Evolutionary conservation across 1,140 invertebrate species (phyloP), one percentile per base, ranked within the genome.

Genomic region (Bradynema listronoti): DNA sequence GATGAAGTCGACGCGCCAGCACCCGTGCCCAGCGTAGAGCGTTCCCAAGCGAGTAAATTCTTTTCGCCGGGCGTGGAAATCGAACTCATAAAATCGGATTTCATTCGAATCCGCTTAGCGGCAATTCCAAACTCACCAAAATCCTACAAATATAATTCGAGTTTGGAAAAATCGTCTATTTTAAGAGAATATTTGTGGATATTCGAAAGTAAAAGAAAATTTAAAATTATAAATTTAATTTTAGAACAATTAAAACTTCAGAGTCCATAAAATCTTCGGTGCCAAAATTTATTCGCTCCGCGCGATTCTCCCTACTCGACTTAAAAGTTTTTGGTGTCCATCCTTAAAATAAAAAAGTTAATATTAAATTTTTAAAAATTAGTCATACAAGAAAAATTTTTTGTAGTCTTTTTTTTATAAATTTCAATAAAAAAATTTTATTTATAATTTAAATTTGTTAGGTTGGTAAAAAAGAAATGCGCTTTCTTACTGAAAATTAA

Each of bases 241-340:
- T 1, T 16, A 65, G 19, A 14, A 34, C 62, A 56, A 55, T 11
- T 59, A 27, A 1, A 32, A 85, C 85, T 79, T 98, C 94, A 25
- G 92, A 88, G 81, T 99, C 95, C 94, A 99, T 99, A 79, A 90
- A 98, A 82, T 97, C 91, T 80, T 93, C 86, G 1, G 89, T 86
- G 67, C 81, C 82, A 77, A 87, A 87, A 11, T 66, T 45, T 53
- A 79, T 65, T 11, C 62, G 65, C 16, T 78, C 67, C 5, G 68
- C 60, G 70, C 87, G 87, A 41, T 85, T 86, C 11, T 75, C 77
- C 6, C 89, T 81, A 16, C 90, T 91, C 39, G 93, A 97, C 72
- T 90, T 89, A 75, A 96, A 98, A 30, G 85, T 85, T 30, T 86
- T 84, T 1, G 95, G 94, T 27, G 84, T 85, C 88, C 90, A 99